Conservation (phyloP, 2,797 vertebrate species). For the Brachyalestes nurse region DNA sequence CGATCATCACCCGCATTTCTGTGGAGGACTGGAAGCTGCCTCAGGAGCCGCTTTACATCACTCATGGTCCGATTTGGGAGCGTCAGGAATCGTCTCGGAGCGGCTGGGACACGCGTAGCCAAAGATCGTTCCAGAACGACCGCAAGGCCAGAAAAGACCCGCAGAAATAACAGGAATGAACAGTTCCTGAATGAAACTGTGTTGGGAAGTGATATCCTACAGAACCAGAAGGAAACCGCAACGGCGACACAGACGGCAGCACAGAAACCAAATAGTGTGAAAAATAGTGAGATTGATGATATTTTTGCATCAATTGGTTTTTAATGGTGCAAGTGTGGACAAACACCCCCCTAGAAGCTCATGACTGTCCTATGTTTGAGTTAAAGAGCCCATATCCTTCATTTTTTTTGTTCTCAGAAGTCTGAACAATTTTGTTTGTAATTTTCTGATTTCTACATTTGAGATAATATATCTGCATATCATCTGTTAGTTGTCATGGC, state of each 20-base stretch:
- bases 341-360: too few relatives aligned
- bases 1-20: not conserved
- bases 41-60: slow-evolving; percentile 38
- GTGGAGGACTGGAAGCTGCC: slow-evolving; percentile 20
- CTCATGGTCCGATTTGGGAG: slow-evolving; percentile 37
- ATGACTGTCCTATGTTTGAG: too few relatives aligned
- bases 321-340: slow-evolving; percentile 35
- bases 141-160: slow-evolving; percentile 7
- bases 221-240: not conserved
- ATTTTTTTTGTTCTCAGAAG: too few relatives aligned
- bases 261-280: not conserved
- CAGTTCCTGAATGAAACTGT: not conserved
- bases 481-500: too few relatives aligned
- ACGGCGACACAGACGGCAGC: not conserved
- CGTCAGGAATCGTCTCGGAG: not conserved
- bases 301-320: slow-evolving; percentile 75
- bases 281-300: slow-evolving; percentile 74
- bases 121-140: slow-evolving; percentile 25
- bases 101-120: slow-evolving; percentile 21
- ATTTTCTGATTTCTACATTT: too few relatives aligned
- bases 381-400: too few relatives aligned
- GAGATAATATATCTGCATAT: too few relatives aligned
- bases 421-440: too few relatives aligned
- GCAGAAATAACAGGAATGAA: not conserved
- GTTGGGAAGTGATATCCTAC: not conserved